These are phyloP conservation scores for Clamator glandarius DNA, from an alignment of 2,797 vertebrate genomes.

Conservation along the genomic window DNA sequence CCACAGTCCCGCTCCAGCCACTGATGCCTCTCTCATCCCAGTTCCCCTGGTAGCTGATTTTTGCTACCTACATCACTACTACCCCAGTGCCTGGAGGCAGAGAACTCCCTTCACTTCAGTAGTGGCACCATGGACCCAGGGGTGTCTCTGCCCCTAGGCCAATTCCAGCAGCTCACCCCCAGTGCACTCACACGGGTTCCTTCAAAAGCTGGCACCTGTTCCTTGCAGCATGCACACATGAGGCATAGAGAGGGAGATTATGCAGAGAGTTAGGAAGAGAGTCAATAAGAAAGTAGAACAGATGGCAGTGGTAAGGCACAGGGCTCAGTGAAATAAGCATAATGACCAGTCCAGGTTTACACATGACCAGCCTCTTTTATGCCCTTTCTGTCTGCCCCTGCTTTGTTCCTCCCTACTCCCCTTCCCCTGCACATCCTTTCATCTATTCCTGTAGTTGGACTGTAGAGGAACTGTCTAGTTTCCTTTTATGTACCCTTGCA, in stretches of 20 bases:
- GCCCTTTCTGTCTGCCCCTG: background rate
- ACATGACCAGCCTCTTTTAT: background rate
- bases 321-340: background rate
- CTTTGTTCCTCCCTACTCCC: background rate
- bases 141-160: background rate
- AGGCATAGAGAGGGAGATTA: background rate
- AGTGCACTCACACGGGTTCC: background rate
- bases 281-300: background rate
- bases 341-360: background rate
- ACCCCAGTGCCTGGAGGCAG: background rate
- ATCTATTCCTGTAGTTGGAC: background rate
- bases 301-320: background rate
- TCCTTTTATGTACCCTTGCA: background rate
- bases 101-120: background rate
- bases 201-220: background rate
- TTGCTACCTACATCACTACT: background rate
- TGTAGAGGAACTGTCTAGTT: background rate
- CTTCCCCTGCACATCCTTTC: background rate
- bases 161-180: background rate
- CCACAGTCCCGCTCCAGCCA: background rate
- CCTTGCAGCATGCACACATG: background rate
- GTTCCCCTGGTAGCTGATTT: background rate
- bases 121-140: background rate
- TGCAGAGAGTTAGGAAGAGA: background rate
- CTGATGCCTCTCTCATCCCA: background rate